These are phyloP conservation scores for Stenodera caucasica DNA, from an alignment of 2,888 invertebrate species.

Conservation along the genomic window DNA sequence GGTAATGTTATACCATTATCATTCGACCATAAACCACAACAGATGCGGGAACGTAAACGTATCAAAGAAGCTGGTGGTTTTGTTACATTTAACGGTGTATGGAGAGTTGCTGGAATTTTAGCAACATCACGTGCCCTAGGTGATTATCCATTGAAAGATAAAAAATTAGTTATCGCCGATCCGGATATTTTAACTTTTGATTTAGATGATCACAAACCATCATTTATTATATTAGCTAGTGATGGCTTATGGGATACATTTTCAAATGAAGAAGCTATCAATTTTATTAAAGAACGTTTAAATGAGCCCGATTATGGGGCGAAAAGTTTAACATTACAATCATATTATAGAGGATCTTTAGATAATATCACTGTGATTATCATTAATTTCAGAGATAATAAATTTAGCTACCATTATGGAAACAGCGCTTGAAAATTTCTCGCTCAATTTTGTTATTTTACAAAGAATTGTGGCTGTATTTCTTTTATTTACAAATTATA, in stretches of 20 bases:
- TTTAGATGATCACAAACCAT: slow-evolving; percentile 80
- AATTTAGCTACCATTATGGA: slow-evolving; percentile 36
- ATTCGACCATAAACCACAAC: slow-evolving; percentile 96
- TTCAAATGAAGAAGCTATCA: slow-evolving; percentile 90
- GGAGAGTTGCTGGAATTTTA: slow-evolving; percentile 93
- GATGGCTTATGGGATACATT: slow-evolving; percentile 98
- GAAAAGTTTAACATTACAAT: slow-evolving; percentile 86
- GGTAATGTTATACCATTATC: slow-evolving; percentile 91
- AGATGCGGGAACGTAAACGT: slow-evolving; percentile 88
- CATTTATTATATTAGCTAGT: slow-evolving; percentile 89
- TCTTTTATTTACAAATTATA: background rate
- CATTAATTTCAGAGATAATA: slow-evolving; percentile 72
- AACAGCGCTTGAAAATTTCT: slow-evolving; percentile 9
- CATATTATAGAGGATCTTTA: slow-evolving; percentile 87
- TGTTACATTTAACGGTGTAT: slow-evolving; percentile 93
- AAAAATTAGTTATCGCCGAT: slow-evolving; percentile 91
- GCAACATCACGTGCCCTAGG: slow-evolving; percentile 94
- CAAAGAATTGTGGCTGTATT: background rate
- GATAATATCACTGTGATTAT: slow-evolving; percentile 96
- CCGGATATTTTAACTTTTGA: slow-evolving; percentile 94
- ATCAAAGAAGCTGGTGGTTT: slow-evolving; percentile 96
- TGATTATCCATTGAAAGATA: slow-evolving; percentile 93
- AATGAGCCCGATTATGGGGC: slow-evolving; percentile 88
- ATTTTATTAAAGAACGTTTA: slow-evolving; percentile 81
- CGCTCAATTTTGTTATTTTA: slow-evolving; percentile 5